Evolutionary conservation across 2,113 vertebrate species (phyloP).

Genomic region (Cariama cristata): DNA sequence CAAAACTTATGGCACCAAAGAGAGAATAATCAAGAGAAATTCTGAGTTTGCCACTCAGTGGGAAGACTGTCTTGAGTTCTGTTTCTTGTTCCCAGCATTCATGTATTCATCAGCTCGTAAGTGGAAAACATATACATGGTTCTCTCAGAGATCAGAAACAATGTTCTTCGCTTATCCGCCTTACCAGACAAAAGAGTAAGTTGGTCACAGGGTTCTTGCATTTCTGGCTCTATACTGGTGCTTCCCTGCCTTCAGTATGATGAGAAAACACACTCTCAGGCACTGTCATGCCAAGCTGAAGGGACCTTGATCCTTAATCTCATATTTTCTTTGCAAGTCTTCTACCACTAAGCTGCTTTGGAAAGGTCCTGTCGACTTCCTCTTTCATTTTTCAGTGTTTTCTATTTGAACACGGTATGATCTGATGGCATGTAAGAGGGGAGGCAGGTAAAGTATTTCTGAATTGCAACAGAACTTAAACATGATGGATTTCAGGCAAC

Average conservation of each 20-base stretch:
- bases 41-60: neutral
- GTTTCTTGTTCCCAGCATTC: neutral
- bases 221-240: neutral
- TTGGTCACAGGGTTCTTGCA: neutral
- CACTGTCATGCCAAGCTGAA: neutral
- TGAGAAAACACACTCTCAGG: neutral
- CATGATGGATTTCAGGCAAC: neutral
- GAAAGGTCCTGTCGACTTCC: neutral
- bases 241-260: neutral
- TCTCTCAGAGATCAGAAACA: neutral
- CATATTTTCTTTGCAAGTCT: neutral
- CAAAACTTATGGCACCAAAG: neutral
- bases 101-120: neutral
- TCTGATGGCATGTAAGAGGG: neutral
- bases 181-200: neutral
- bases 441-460: neutral
- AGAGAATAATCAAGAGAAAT: neutral
- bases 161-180: neutral
- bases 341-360: neutral
- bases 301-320: neutral
- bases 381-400: neutral
- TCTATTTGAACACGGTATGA: neutral
- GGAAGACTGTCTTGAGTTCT: neutral
- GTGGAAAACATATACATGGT: neutral
- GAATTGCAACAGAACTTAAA: neutral